Conservation (phyloP, 2,113 vertebrate genomes). For the Archocentrus centrarchus region DNA sequence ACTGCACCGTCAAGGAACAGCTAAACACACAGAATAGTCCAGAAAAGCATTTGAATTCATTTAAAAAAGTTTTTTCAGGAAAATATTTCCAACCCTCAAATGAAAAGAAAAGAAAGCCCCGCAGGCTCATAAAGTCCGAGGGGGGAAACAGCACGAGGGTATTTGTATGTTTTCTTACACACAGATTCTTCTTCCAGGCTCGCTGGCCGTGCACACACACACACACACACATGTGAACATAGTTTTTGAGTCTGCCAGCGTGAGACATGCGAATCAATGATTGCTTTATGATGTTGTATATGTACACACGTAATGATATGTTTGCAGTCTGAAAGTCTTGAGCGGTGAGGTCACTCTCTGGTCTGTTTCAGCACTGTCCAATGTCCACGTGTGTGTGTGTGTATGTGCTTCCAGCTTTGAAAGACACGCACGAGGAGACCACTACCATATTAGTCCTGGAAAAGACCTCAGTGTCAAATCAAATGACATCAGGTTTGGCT, state of each 20-base stretch:
- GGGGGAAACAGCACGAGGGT: neutral
- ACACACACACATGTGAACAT: neutral
- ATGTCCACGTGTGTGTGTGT: slow-evolving; percentile 16
- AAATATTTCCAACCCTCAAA: neutral
- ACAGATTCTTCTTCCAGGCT: neutral
- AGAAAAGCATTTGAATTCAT: neutral
- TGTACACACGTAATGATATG: neutral
- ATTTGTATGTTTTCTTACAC: neutral
- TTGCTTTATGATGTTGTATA: neutral
- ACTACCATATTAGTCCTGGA: slow-evolving; percentile 20
- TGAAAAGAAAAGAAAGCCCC: neutral
- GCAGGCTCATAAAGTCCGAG: neutral
- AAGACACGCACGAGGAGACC: neutral
- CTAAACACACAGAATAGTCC: neutral
- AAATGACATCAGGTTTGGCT: neutral
- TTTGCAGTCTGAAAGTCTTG: neutral
- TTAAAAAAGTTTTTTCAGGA: neutral
- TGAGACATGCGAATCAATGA: neutral
- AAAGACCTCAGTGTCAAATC: neutral
- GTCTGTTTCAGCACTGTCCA: slow-evolving; percentile 30
- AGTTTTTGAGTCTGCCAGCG: neutral
- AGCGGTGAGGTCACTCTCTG: slow-evolving; percentile 42
- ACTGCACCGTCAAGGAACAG: neutral
- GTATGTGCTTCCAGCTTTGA: neutral
- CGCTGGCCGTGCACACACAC: neutral